Evolutionary conservation across 1,140 invertebrate species (phyloP).

Genomic region (Sycophaga agraensis): DNA sequence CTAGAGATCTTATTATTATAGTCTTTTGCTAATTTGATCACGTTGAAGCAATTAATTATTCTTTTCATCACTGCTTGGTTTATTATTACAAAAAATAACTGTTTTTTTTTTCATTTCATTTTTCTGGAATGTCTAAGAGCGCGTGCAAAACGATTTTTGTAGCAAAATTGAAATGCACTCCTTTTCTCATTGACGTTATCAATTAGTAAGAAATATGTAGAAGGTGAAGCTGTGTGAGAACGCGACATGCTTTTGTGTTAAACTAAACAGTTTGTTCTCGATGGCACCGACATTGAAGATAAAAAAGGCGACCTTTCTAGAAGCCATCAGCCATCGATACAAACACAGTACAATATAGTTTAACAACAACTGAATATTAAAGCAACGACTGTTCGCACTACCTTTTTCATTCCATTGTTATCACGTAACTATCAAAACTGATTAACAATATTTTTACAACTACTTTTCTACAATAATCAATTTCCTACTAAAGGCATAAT

Average conservation of each 20-base stretch:
- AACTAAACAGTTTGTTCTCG: conserved; percentile 18
- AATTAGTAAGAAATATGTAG: neutral
- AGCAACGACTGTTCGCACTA: neutral
- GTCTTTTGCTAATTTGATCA: neutral
- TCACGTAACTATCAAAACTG: neutral
- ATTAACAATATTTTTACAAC: neutral
- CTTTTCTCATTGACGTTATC: neutral
- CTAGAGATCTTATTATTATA: conserved; percentile 7
- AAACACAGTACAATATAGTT: neutral
- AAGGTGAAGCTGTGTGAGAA: neutral
- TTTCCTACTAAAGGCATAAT: neutral
- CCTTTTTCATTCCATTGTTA: conserved; percentile 9
- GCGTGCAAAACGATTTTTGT: conserved; percentile 6
- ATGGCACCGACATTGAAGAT: conserved; percentile 7
- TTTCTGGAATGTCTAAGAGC: conserved; percentile 23
- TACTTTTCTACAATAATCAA: neutral
- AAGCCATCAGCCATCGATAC: conserved; percentile 9
- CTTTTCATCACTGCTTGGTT: conserved; percentile 4
- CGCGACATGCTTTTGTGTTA: neutral
- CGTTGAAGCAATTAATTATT: conserved; percentile 12
- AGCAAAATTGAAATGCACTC: conserved; percentile 10
- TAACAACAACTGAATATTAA: no score
- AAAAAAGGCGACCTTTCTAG: conserved; percentile 7
- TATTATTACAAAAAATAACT: conserved; percentile 22
- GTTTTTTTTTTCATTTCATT: conserved; percentile 2